These are phyloP conservation scores for Brachypteracias leptosomus DNA, from an alignment of 2,113 vertebrate species.

Conservation along the genomic window DNA sequence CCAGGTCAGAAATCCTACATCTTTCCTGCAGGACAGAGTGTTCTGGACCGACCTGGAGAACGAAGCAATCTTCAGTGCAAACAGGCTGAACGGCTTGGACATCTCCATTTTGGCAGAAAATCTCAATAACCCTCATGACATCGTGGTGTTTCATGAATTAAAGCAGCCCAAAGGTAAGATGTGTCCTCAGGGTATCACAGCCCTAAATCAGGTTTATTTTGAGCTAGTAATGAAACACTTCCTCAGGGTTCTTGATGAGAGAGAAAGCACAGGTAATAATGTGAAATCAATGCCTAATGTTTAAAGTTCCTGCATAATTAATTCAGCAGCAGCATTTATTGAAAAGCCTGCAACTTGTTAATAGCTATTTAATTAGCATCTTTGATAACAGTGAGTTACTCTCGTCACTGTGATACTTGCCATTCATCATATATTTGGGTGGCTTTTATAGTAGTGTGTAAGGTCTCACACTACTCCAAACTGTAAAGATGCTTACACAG, in stretches of 20 bases:
- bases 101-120: constrained; percentile 88
- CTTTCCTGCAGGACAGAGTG: constrained; percentile 85
- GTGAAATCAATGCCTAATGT: constrained; percentile 31
- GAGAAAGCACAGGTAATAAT: neutral
- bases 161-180: constrained; percentile 90
- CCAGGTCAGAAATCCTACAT: neutral
- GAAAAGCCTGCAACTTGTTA: constrained; percentile 19
- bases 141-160: constrained; percentile 94
- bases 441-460: neutral
- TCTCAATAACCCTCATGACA: constrained; percentile 94
- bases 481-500: neutral
- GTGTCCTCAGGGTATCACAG: neutral
- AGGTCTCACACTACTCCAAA: neutral
- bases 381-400: constrained; percentile 6
- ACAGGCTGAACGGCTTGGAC: constrained; percentile 87
- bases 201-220: neutral
- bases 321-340: constrained; percentile 24
- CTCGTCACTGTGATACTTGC: neutral
- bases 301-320: constrained; percentile 37
- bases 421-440: neutral
- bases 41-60: constrained; percentile 98
- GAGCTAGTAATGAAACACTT: neutral
- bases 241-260: neutral
- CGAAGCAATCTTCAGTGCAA: constrained; percentile 93
- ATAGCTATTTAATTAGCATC: constrained; percentile 39